These are phyloP conservation scores for Salticus scenicus DNA, from an alignment of 2,888 invertebrate species.

Conservation along the genomic window DNA sequence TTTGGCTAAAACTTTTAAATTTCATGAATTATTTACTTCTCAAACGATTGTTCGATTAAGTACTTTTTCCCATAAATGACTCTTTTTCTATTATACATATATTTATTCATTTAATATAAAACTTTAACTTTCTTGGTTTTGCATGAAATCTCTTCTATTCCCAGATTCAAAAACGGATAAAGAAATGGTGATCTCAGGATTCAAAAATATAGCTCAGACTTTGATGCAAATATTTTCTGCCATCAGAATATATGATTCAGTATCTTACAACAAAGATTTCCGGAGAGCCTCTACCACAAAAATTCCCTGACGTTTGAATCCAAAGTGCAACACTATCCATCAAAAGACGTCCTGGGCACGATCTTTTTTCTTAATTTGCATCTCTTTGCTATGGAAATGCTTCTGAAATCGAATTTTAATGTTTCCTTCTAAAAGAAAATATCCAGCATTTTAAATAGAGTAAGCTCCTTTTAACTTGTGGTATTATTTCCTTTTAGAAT, in stretches of 20 bases:
- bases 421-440: conserved; percentile 28
- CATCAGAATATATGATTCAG: conserved; percentile 6
- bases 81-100: too few species aligned
- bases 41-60: too few species aligned
- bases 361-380: conserved; percentile 52
- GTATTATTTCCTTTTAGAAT: conserved; percentile 11
- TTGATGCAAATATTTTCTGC: background rate
- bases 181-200: background rate
- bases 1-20: too few species aligned
- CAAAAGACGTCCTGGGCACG: conserved; percentile 31
- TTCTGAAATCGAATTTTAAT: conserved; percentile 62
- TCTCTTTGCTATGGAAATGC: conserved; percentile 59
- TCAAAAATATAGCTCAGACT: background rate
- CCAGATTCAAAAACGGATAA: too few species aligned
- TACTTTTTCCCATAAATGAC: too few species aligned
- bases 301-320: conserved; percentile 31
- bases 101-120: too few species aligned
- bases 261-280: conserved; percentile 13
- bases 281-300: background rate
- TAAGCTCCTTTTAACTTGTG: background rate
- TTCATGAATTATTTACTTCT: too few species aligned
- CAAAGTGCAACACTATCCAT: conserved; percentile 45
- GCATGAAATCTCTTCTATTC: too few species aligned
- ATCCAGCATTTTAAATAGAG: background rate
- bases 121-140: too few species aligned